phyloP scores from a whole-genome alignment of 2,113 vertebrate species.

The Sebastes fasciatus region DNA sequence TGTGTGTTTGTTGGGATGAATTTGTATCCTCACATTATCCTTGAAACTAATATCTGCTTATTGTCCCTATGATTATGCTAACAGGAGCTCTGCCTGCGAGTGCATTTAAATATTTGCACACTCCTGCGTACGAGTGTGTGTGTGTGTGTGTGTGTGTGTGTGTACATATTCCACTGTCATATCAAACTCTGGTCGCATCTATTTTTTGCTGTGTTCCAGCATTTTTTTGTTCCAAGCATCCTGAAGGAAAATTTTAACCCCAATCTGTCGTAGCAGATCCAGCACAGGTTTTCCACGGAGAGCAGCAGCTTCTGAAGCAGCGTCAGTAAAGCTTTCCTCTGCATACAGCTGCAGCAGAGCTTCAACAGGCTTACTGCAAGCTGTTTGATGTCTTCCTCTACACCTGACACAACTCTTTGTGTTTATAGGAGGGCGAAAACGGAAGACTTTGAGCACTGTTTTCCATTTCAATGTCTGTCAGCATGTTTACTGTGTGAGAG shows the following conservation, averaged over 20 bases:
- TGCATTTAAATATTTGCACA: constrained; percentile 40
- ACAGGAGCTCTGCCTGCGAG: constrained; percentile 23
- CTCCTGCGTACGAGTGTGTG: background rate
- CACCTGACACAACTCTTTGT: constrained; percentile 22
- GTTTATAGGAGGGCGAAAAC: constrained; percentile 10
- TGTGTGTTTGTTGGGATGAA: background rate
- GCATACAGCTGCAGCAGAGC: constrained; percentile 36
- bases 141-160: background rate
- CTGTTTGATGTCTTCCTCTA: constrained; percentile 33
- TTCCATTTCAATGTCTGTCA: constrained; percentile 8
- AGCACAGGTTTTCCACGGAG: constrained; percentile 58
- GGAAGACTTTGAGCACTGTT: background rate
- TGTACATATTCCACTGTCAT: background rate
- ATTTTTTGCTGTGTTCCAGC: constrained; percentile 20
- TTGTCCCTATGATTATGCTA: constrained; percentile 39
- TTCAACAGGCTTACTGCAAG: constrained; percentile 8
- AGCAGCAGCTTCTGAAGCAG: constrained; percentile 37
- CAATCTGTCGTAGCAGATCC: constrained; percentile 71
- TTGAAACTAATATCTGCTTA: constrained; percentile 30
- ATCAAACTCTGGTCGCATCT: constrained; percentile 2
- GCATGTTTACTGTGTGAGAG: background rate
- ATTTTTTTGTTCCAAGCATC: constrained; percentile 40
- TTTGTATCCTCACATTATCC: constrained; percentile 14
- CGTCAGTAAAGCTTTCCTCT: constrained; percentile 14
- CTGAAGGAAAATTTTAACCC: constrained; percentile 64